Conservation (phyloP, 2,888 invertebrate genomes). For the Elegia similella region DNA sequence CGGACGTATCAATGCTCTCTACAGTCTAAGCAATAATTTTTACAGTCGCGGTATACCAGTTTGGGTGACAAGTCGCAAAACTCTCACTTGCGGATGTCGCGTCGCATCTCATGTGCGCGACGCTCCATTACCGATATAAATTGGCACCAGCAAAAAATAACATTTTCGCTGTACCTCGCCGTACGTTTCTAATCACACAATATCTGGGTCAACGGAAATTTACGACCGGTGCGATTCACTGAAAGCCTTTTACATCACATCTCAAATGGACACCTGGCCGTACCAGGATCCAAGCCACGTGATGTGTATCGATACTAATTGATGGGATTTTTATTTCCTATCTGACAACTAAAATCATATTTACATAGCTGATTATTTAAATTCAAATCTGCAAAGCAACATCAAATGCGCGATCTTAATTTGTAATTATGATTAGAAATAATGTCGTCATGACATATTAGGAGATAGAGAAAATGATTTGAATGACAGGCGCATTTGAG, state of each 20-base stretch:
- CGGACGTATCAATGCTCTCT: slow-evolving; percentile 66
- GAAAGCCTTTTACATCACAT: slow-evolving; percentile 78
- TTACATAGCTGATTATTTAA: slow-evolving; percentile 42
- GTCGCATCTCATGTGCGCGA: slow-evolving; percentile 63
- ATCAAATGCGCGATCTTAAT: slow-evolving; percentile 56
- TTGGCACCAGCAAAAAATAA: slow-evolving; percentile 75
- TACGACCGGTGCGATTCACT: slow-evolving; percentile 67
- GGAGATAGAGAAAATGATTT: slow-evolving; percentile 59
- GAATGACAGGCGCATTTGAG: slow-evolving; percentile 68
- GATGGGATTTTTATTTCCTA: slow-evolving; percentile 48
- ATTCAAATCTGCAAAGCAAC: slow-evolving; percentile 60
- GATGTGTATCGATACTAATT: slow-evolving; percentile 53
- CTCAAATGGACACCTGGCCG: slow-evolving; percentile 56
- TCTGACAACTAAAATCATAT: slow-evolving; percentile 50
- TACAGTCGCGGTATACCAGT: slow-evolving; percentile 71
- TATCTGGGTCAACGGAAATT: slow-evolving; percentile 78
- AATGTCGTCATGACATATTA: slow-evolving; percentile 56
- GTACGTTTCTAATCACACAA: slow-evolving; percentile 76
- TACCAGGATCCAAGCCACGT: slow-evolving; percentile 73
- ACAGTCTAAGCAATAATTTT: slow-evolving; percentile 58
- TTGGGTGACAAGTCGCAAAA: slow-evolving; percentile 75
- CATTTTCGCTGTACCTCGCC: slow-evolving; percentile 65
- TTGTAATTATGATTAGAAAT: slow-evolving; percentile 66
- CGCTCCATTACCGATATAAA: slow-evolving; percentile 69
- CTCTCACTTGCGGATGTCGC: slow-evolving; percentile 78